Base-by-base conservation (phyloP, 2,797 vertebrate genomes). In the Zonotrichia albicollis region DNA sequence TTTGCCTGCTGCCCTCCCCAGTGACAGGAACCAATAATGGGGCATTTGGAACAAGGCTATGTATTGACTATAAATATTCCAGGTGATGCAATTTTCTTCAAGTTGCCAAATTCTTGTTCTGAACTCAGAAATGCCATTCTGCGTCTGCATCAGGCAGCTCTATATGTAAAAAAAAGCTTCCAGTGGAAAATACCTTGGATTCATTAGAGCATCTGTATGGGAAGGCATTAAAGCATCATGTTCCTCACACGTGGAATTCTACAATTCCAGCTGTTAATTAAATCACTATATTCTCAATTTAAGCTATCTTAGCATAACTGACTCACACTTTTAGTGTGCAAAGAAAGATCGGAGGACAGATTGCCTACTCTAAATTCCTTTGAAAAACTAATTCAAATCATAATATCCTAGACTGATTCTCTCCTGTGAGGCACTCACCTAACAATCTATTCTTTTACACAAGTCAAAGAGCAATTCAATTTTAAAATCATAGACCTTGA, bases 301-400 rank as follows among this genome's bases (percentile, higher is more conserved):
- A 64, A 89, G 46, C n/a, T 73, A 21, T 64, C 2, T 91, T 87
- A 67, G 57, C 85, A 64, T 86, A 86, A 82, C 79, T 88, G 85
- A 95, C 64, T 96, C 85, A 64, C 45, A 76, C 25, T 86, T 93
- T 48, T 14, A 75, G 73, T 22, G 73, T 61, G 82, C 85, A 93
- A 92, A 95, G 89, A 73, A 81, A 96, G 94, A 97, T 96, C 94
- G 95, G 85, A 96, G 94, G 83, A 97, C 91, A 93, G 89, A 91
- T 84, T 93, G 89, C 74, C 95, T 96, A 76, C 80, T 96, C 87
- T 71, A 91, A 96, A 94, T 91, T 94, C 87, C 85, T 96, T 90
- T 93, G 94, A 93, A 96, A 97, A 91, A 67, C 83, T 91, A 94
- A 94, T 96, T 95, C 89, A 92, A 58, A 81, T 88, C 45, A 51